These are phyloP conservation scores for Drosophila testacea DNA, from an alignment of 2,888 invertebrate genomes.

Conservation along the genomic window DNA sequence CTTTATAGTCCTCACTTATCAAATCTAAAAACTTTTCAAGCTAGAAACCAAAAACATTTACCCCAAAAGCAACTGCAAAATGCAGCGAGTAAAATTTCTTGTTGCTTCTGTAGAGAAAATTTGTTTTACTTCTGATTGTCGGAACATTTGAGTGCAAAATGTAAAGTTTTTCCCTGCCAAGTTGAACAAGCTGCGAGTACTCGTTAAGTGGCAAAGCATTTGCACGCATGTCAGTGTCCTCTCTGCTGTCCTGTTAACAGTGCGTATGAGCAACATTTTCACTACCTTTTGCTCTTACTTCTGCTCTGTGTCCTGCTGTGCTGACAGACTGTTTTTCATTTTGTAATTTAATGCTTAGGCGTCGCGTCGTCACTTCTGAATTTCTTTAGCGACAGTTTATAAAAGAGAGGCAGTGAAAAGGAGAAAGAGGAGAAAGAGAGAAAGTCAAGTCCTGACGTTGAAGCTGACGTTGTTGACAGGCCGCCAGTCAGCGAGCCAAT, in stretches of 20 bases:
- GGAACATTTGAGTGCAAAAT: conserved; percentile 73
- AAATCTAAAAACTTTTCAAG: neutral
- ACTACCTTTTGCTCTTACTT: neutral
- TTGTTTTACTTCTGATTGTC: conserved; percentile 66
- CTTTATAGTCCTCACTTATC: neutral
- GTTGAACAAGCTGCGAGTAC: conserved; percentile 52
- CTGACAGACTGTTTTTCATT: conserved; percentile 63
- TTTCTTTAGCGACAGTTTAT: conserved; percentile 62
- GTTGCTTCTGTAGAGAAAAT: conserved; percentile 42
- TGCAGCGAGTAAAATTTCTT: conserved; percentile 34
- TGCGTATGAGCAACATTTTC: conserved; percentile 15
- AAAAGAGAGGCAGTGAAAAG: conserved; percentile 17
- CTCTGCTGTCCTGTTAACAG: conserved; percentile 4
- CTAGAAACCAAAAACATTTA: conserved; percentile 37
- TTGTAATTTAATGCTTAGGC: conserved; percentile 60
- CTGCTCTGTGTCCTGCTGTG: conserved; percentile 24
- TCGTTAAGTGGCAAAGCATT: conserved; percentile 73
- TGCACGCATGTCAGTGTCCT: conserved; percentile 62
- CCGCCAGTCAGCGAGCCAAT: conserved; percentile 27
- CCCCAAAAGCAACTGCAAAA: conserved; percentile 41
- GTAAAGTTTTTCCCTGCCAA: conserved; percentile 53
- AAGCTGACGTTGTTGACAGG: conserved; percentile 45
- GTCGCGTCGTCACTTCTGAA: conserved; percentile 36
- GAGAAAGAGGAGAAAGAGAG: conserved; percentile 8
- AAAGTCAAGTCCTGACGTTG: conserved; percentile 26